These are phyloP conservation scores for Cephus rjabovi DNA, from an alignment of 2,888 invertebrate species.

Conservation along the genomic window DNA sequence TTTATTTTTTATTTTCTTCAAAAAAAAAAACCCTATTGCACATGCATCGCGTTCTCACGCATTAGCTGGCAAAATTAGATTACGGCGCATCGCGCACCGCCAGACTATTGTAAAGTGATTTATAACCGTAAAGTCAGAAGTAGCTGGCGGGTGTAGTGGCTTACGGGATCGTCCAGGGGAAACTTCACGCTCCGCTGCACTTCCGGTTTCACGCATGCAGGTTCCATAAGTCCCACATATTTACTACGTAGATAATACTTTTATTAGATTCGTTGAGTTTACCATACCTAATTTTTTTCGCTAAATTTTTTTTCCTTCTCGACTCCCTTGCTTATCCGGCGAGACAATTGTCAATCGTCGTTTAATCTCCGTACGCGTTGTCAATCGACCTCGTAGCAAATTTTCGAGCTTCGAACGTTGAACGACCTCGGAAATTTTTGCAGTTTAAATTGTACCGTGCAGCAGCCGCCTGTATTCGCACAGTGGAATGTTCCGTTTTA, in stretches of 20 bases:
- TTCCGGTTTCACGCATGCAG: constrained; percentile 17
- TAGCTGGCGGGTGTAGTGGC: neutral
- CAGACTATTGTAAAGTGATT: constrained; percentile 3
- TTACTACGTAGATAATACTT: neutral
- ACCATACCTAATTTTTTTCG: neutral
- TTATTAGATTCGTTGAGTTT: neutral
- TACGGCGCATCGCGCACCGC: neutral
- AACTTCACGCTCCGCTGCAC: constrained; percentile 18
- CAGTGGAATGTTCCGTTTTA: neutral
- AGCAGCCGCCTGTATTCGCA: neutral
- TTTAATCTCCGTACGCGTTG: neutral
- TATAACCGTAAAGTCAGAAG: neutral
- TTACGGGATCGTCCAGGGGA: neutral
- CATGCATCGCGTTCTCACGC: neutral
- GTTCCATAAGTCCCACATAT: neutral
- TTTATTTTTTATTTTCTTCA: neutral
- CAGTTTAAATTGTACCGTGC: neutral
- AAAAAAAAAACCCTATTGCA: neutral
- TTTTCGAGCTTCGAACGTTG: neutral
- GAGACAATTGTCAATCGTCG: neutral
- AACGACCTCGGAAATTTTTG: neutral
- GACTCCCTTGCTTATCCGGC: neutral
- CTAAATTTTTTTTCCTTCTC: no score
- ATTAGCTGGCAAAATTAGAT: neutral
- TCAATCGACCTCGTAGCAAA: neutral